Percentiles rank a stretch among this genome's conserved stretches.
Evolutionary conservation across 2,888 invertebrate species (phyloP).

Genomic region (Alentia gelatinosa): DNA sequence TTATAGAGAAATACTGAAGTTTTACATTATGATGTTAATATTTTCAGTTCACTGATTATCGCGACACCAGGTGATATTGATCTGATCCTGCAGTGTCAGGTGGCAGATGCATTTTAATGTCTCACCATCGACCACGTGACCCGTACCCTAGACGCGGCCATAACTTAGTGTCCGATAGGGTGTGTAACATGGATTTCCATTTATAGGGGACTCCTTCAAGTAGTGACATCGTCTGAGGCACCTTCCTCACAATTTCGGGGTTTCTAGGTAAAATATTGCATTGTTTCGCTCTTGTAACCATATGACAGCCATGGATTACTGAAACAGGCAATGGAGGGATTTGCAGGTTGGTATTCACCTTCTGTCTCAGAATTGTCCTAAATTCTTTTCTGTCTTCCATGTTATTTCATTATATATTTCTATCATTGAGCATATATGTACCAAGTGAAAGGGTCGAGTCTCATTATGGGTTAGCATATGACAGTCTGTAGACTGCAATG

Average conservation of each 20-base stretch:
- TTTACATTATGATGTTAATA: background rate
- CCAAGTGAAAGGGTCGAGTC: too few species aligned
- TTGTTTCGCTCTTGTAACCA: too few species aligned
- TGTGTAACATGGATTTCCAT: background rate
- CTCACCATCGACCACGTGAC: background rate
- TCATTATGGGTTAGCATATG: too few species aligned
- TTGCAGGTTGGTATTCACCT: background rate
- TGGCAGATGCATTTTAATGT: constrained; percentile 1
- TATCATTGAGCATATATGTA: too few species aligned
- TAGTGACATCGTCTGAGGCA: too few species aligned
- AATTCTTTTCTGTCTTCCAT: too few species aligned
- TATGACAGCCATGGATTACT: background rate
- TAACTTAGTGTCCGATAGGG: background rate
- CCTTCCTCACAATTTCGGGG: too few species aligned
- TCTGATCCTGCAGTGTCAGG: background rate
- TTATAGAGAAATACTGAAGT: background rate
- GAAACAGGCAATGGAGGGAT: background rate
- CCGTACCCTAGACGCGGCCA: background rate
- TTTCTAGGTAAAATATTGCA: too few species aligned
- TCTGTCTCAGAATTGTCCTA: too few species aligned
- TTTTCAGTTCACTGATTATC: background rate
- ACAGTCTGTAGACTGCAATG: too few species aligned
- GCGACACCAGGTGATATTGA: background rate
- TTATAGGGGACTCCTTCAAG: too few species aligned
- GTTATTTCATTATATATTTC: too few species aligned